A percentile compares a stretch with the other conserved stretches of the same genome.
phyloP scores from a whole-genome alignment of 2,888 invertebrate species.

The Laothoe populi region DNA sequence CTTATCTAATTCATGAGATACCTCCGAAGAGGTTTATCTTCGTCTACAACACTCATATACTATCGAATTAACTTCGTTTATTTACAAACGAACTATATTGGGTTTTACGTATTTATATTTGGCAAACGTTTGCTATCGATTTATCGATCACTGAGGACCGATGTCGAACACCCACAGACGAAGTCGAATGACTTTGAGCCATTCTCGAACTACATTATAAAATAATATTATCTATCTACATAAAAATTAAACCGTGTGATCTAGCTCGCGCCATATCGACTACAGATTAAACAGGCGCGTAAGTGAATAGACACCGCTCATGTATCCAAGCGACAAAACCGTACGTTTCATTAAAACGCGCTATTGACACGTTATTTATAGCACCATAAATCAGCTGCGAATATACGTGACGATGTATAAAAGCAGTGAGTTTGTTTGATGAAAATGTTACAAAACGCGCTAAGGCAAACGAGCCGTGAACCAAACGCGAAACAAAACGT shows the following conservation, averaged over 20 bases:
- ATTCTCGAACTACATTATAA: conserved; percentile 52
- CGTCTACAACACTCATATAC: conserved; percentile 63
- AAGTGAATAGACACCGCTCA: background rate
- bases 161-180: conserved; percentile 64
- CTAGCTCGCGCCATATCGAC: conserved; percentile 15
- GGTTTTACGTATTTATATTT: conserved; percentile 76
- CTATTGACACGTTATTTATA: conserved; percentile 63
- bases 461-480: conserved; percentile 20
- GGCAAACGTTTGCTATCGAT: conserved; percentile 72
- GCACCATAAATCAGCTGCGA: conserved; percentile 80
- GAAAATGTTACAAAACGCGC: conserved; percentile 30
- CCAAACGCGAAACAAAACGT: conserved; percentile 35
- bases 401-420: conserved; percentile 61
- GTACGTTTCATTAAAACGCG: conserved; percentile 41
- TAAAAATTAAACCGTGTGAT: conserved; percentile 36
- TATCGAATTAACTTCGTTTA: conserved; percentile 52
- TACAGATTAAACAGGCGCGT: conserved; percentile 26
- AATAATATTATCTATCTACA: conserved; percentile 70
- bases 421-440: conserved; percentile 53
- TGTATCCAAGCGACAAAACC: conserved; percentile 32
- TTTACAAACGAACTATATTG: conserved; percentile 47
- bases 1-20: conserved; percentile 74
- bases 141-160: conserved; percentile 59
- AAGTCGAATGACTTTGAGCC: conserved; percentile 71
- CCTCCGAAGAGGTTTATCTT: conserved; percentile 63